phyloP scores from a whole-genome alignment of 2,888 invertebrate genomes.

The Cybosia mesomella region DNA sequence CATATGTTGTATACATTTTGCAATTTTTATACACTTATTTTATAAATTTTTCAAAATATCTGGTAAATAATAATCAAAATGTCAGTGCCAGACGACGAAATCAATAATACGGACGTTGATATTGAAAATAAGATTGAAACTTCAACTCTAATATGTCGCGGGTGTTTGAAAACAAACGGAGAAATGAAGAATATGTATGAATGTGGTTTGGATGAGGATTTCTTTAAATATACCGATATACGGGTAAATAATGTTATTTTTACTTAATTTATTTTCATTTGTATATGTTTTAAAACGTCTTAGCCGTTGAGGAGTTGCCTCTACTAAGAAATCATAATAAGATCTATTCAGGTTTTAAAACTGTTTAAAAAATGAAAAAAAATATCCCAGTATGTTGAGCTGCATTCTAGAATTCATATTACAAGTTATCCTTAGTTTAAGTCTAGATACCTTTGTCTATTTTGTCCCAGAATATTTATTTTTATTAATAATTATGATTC shows the following conservation, averaged over 20 bases:
- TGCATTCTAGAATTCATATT: no score
- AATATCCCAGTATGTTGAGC: no score
- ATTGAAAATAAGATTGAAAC: slow-evolving; percentile 52
- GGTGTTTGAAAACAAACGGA: slow-evolving; percentile 69
- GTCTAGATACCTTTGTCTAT: no score
- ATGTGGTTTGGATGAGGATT: slow-evolving; percentile 71
- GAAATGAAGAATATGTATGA: slow-evolving; percentile 80
- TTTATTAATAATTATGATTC: no score
- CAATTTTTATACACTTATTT: not conserved
- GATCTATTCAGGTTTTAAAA: no score
- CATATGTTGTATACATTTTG: no score
- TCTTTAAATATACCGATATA: slow-evolving; percentile 65
- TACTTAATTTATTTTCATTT: not conserved
- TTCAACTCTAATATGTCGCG: slow-evolving; percentile 68
- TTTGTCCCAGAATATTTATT: not conserved
- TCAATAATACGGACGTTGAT: slow-evolving; percentile 35
- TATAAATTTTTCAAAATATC: slow-evolving; percentile 3
- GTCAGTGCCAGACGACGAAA: slow-evolving; percentile 32
- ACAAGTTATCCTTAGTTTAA: no score
- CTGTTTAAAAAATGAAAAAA: no score
- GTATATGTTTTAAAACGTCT: not conserved
- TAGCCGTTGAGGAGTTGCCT: not conserved
- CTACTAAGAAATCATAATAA: no score
- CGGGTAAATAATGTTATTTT: slow-evolving; percentile 53
- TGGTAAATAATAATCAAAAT: slow-evolving; percentile 44